Percentiles rank a stretch among this genome's conserved stretches.
These are phyloP conservation scores for Dryadula phaetusa DNA, from an alignment of 2,888 invertebrate genomes.

Conservation along the genomic window DNA sequence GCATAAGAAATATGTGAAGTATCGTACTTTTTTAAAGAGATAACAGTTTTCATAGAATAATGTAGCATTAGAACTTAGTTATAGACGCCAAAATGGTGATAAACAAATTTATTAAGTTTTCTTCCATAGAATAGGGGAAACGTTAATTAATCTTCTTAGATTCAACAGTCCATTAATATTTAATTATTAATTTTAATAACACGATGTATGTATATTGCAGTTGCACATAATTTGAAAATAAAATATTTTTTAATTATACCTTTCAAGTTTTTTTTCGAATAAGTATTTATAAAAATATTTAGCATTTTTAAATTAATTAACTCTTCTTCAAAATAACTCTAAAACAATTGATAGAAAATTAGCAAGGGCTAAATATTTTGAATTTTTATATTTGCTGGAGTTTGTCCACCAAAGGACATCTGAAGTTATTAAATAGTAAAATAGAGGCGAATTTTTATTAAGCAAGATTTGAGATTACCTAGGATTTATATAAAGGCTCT, in stretches of 20 bases:
- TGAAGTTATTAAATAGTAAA: too few relatives aligned
- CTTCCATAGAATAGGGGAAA: slow-evolving; percentile 6
- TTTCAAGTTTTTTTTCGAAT: too few relatives aligned
- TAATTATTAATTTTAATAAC: background rate
- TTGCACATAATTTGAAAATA: background rate
- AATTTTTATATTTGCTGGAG: too few relatives aligned
- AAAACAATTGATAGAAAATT: too few relatives aligned
- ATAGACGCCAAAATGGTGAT: background rate
- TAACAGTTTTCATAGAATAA: slow-evolving; percentile 11
- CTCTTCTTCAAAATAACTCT: too few relatives aligned
- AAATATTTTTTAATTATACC: background rate
- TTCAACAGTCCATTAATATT: background rate
- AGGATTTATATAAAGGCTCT: background rate
- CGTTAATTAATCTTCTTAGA: background rate
- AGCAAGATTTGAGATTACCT: background rate
- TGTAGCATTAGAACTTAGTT: background rate
- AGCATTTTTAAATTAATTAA: too few relatives aligned
- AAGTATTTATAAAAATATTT: too few relatives aligned
- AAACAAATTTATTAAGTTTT: background rate
- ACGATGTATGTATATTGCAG: background rate
- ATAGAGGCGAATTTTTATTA: too few relatives aligned
- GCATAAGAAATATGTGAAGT: background rate
- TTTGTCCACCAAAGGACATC: too few relatives aligned
- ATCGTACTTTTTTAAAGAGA: background rate
- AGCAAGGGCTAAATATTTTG: too few relatives aligned